A percentile compares a stretch with the other conserved stretches of the same genome.
phyloP scores from a whole-genome alignment of 1,140 invertebrate genomes.

The Cherax quadricarinatus region DNA sequence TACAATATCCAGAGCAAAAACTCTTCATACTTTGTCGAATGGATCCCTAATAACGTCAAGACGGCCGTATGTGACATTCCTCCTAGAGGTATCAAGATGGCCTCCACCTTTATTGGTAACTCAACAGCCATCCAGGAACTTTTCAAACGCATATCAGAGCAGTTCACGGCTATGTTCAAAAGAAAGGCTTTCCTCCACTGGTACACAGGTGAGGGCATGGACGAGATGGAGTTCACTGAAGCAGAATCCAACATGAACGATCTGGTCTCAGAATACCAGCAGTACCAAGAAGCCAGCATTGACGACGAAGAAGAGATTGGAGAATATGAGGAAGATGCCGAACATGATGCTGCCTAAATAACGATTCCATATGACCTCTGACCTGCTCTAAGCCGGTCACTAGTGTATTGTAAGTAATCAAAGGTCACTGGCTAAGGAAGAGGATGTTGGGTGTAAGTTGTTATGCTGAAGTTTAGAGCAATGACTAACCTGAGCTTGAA shows the following conservation, averaged over 20 bases:
- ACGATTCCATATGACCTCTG: background rate
- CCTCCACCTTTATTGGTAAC: slow-evolving; percentile 66
- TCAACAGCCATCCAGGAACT: slow-evolving; percentile 66
- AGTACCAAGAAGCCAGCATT: slow-evolving; percentile 61
- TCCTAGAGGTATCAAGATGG: slow-evolving; percentile 65
- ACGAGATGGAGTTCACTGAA: slow-evolving; percentile 67
- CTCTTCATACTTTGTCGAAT: slow-evolving; percentile 65
- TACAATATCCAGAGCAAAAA: slow-evolving; percentile 69
- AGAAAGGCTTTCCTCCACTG: slow-evolving; percentile 67
- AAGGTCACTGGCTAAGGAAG: background rate
- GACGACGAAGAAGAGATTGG: slow-evolving; percentile 62
- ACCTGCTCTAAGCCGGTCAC: background rate
- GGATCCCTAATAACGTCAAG: slow-evolving; percentile 67
- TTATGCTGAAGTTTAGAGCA: background rate
- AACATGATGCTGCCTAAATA: slow-evolving; percentile 53
- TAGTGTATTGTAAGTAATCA: background rate
- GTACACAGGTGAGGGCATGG: slow-evolving; percentile 66
- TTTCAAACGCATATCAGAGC: slow-evolving; percentile 64
- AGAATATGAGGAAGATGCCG: slow-evolving; percentile 60
- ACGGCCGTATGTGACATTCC: slow-evolving; percentile 65
- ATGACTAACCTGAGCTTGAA: background rate
- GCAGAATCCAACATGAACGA: slow-evolving; percentile 67
- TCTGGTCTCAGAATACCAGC: slow-evolving; percentile 64
- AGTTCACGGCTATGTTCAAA: slow-evolving; percentile 68
- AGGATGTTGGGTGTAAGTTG: background rate